Conservation (phyloP, 1,140 invertebrate genomes). For the Meloidogyne hapla region DNA sequence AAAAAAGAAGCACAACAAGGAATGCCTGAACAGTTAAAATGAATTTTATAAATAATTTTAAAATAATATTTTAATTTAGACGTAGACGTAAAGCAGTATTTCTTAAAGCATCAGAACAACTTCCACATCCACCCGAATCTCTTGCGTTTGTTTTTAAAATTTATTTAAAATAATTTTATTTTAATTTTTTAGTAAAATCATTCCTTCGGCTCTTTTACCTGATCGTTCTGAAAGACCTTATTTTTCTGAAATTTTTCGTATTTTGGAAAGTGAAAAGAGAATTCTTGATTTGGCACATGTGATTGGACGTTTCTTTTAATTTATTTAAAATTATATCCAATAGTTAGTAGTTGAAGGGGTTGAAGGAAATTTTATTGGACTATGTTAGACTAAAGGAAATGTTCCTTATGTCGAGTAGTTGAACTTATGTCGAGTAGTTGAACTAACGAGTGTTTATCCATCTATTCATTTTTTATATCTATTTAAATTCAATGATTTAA, state of each 20-base stretch:
- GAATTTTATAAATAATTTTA: neutral
- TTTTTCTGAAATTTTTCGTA: constrained; percentile 11
- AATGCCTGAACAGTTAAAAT: constrained; percentile 12
- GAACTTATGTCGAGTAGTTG: too few species aligned
- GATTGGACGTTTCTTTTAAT: constrained; percentile 16
- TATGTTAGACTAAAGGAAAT: too few species aligned
- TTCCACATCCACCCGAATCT: constrained; percentile 12
- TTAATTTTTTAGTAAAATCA: constrained; percentile 29
- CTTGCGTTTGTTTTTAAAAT: neutral
- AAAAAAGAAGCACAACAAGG: constrained; percentile 5
- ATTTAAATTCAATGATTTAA: too few species aligned
- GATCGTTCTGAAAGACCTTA: constrained; percentile 7
- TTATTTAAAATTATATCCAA: too few species aligned
- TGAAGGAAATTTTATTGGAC: too few species aligned
- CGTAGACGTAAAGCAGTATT: constrained; percentile 4
- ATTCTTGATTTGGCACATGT: constrained; percentile 19
- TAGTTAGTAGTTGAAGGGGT: too few species aligned
- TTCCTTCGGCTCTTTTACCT: constrained; percentile 11
- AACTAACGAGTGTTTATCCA: too few species aligned
- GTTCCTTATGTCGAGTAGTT: too few species aligned
- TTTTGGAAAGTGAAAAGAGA: constrained; percentile 17
- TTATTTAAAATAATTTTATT: constrained; percentile 25
- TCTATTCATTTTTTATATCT: too few species aligned
- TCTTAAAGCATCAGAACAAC: constrained; percentile 12
- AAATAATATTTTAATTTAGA: neutral